Base-by-base conservation (phyloP, 1,140 invertebrate genomes). In the Drosophila dunni region DNA sequence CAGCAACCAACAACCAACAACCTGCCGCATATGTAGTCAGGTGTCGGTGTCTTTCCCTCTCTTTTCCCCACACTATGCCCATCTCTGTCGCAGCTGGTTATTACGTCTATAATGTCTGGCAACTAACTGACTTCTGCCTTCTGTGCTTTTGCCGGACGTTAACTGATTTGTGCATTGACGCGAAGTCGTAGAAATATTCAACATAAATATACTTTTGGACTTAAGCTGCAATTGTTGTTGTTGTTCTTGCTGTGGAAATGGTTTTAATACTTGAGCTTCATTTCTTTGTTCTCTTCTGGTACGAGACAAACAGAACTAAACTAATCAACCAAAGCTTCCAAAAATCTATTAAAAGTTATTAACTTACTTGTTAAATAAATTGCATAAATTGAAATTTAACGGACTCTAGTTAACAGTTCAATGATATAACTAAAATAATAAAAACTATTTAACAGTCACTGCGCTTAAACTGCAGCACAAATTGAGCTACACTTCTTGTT, bases 121-220 rank as follows among this genome's bases (percentile, higher is more conserved):
- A 48, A 48, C 71, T 60, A 51, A 29, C 24, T 53, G 66, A 38
- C 40, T 13, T 42, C 40, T 42, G 40, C 40, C 40, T 38, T 38
- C 42, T 53, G 46, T 66, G 65, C 42, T 54, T 60, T 57, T 86
- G 79, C 66, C 84, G 79, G 83, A 88, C 83, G 75, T 73, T 86
- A 86, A 88, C 84, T 88, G 84, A 89, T 88, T 88, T 88, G 84
- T 83, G 83, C 83, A 88, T 89, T 88, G 83, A 88, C 72, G 83
- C 79, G 83, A 88, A 88, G 83, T 88, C 83, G 79, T 88, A 88
- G 84, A 88, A 88, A 77, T 89, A 88, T 89, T 89, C 84, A 74
- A 29, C 76, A 86, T 78, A 83, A 88, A 88, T 88, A 86, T 69
- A 53, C 38, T 36, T 42, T 53, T 38, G 24, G 15, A 62, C 51